Conservation (phyloP, 1,140 invertebrate genomes). For the Tenebrio molitor region DNA sequence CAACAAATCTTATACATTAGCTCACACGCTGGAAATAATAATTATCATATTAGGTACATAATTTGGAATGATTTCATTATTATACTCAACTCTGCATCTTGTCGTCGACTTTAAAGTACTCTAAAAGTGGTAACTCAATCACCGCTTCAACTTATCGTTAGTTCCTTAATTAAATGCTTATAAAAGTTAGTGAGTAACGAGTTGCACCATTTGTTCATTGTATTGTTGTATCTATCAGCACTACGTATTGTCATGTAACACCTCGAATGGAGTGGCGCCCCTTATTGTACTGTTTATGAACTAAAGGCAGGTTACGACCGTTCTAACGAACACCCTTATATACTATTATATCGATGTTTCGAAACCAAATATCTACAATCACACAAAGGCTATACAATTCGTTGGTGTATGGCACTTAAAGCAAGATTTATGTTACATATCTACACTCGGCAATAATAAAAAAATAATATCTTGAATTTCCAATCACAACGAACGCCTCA, state of each 20-base stretch:
- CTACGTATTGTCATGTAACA: slow-evolving; percentile 66
- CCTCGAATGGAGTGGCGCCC: slow-evolving; percentile 60
- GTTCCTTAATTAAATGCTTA: slow-evolving; percentile 63
- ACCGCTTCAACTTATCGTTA: slow-evolving; percentile 55
- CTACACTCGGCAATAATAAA: slow-evolving; percentile 57
- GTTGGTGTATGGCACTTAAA: slow-evolving; percentile 61
- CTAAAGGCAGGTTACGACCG: slow-evolving; percentile 57
- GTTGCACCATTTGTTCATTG: slow-evolving; percentile 67
- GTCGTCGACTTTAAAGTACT: slow-evolving; percentile 56
- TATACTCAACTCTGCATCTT: not conserved
- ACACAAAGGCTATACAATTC: slow-evolving; percentile 52
- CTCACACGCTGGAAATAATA: slow-evolving; percentile 64
- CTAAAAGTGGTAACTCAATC: slow-evolving; percentile 63
- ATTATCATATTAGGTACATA: slow-evolving; percentile 62
- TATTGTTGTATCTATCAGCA: slow-evolving; percentile 64
- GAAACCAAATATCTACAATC: slow-evolving; percentile 61
- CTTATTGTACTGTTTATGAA: slow-evolving; percentile 65
- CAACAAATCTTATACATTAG: slow-evolving; percentile 64
- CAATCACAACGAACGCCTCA: slow-evolving; percentile 54
- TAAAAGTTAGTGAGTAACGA: slow-evolving; percentile 63
- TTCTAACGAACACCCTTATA: slow-evolving; percentile 42
- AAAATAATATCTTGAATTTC: slow-evolving; percentile 57
- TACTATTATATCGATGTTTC: slow-evolving; percentile 58
- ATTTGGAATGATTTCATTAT: slow-evolving; percentile 64
- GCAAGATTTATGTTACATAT: slow-evolving; percentile 58